Evolutionary conservation across 1,140 invertebrate species (phyloP).

Genomic region (Aphelenchoides fujianensis): DNA sequence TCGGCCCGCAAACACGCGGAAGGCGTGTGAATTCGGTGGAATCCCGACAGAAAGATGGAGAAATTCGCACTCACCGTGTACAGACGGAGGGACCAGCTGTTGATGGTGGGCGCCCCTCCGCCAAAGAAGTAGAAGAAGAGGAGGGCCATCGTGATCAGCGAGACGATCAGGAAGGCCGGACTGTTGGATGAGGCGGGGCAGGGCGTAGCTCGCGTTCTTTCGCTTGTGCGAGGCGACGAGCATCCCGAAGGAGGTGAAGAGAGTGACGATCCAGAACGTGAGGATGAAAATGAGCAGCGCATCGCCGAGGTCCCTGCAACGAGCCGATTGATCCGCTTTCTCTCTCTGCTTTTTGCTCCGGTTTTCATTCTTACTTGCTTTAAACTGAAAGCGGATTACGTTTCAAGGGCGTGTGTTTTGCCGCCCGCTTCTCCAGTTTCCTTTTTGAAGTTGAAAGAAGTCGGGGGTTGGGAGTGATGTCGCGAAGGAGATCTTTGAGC

Average conservation of each 20-base stretch:
- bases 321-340: too few species aligned
- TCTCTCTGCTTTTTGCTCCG: too few species aligned
- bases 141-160: conserved; percentile 25
- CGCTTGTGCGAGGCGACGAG: conserved; percentile 25
- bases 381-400: too few species aligned
- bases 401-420: too few species aligned
- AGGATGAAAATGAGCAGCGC: conserved; percentile 32
- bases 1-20: too few species aligned
- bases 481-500: too few species aligned
- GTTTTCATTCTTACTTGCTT: background rate
- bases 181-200: conserved; percentile 43
- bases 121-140: conserved; percentile 33
- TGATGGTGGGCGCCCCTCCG: conserved; percentile 30
- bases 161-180: conserved; percentile 30
- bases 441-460: too few species aligned
- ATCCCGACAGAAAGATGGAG: too few species aligned
- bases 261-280: conserved; percentile 40
- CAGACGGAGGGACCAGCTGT: conserved; percentile 32
- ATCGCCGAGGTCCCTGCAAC: conserved; percentile 34
- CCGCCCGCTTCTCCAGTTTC: too few species aligned
- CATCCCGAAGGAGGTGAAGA: conserved; percentile 35
- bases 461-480: too few species aligned
- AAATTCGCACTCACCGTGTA: conserved; percentile 34
- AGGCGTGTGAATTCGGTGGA: too few species aligned
- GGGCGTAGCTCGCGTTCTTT: conserved; percentile 35